These are phyloP conservation scores for Nycticorax nycticorax DNA, from an alignment of 2,113 vertebrate species.

Conservation along the genomic window DNA sequence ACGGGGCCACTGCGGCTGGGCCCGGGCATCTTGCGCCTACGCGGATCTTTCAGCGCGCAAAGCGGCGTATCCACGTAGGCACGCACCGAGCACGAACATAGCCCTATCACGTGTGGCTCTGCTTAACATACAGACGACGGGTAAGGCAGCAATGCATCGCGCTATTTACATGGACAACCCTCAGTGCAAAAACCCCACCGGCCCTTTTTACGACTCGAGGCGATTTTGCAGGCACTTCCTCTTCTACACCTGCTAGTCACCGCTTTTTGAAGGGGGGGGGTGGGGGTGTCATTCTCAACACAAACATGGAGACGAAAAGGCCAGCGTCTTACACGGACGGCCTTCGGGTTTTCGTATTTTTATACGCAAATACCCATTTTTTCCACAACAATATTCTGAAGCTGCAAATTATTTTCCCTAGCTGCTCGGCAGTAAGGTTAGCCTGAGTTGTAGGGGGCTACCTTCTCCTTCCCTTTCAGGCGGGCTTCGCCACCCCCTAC, in stretches of 20 bases:
- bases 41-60: background rate
- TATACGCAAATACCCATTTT: background rate
- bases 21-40: background rate
- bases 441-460: background rate
- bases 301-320: background rate
- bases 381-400: background rate
- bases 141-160: background rate
- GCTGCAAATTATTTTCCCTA: background rate
- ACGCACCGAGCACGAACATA: background rate
- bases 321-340: background rate
- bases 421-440: background rate
- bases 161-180: background rate
- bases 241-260: constrained; percentile 29
- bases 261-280: background rate
- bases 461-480: background rate
- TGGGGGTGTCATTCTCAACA: background rate
- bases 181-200: background rate
- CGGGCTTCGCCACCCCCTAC: background rate
- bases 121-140: background rate
- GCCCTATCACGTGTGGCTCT: background rate
- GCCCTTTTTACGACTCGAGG: background rate
- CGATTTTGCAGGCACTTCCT: background rate
- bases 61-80: background rate
- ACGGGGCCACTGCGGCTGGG: background rate
- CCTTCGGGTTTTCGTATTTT: background rate